Conservation (phyloP, 2,113 vertebrate genomes). For the Notarius lentiginosus region DNA sequence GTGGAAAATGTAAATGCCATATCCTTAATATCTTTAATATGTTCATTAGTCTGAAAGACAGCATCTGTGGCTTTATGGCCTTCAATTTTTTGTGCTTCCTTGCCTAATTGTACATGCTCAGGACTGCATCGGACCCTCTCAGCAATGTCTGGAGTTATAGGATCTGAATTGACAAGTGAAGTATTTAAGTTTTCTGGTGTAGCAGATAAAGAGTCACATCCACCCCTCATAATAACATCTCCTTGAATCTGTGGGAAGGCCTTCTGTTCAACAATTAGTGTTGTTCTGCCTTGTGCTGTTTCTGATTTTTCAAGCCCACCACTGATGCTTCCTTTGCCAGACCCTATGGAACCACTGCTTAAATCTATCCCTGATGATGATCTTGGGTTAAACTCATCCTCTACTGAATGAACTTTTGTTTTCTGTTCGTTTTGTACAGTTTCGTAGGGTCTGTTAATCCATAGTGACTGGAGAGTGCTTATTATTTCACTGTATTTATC, state of each 20-base stretch:
- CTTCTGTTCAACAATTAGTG: constrained; percentile 23
- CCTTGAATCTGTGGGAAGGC: constrained; percentile 39
- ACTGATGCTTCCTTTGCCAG: constrained; percentile 78
- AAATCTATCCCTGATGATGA: constrained; percentile 93
- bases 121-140: constrained; percentile 49
- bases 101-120: constrained; percentile 37
- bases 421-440: constrained; percentile 47
- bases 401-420: constrained; percentile 55
- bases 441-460: constrained; percentile 73
- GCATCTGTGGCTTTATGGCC: constrained; percentile 55
- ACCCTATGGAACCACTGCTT: constrained; percentile 83
- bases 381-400: constrained; percentile 75
- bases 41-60: constrained; percentile 51
- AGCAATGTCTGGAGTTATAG: constrained; percentile 53
- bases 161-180: constrained; percentile 40
- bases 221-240: constrained; percentile 49
- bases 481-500: constrained; percentile 79
- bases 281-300: constrained; percentile 20
- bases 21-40: constrained; percentile 53
- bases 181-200: constrained; percentile 42
- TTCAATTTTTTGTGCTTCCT: constrained; percentile 57
- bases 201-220: constrained; percentile 2
- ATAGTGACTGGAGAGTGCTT: constrained; percentile 81
- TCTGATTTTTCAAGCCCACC: constrained; percentile 45
- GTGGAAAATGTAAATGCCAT: constrained; percentile 54